These are phyloP conservation scores for Alouatta palliata DNA, from an alignment of 2,113 vertebrate genomes.

Conservation along the genomic window DNA sequence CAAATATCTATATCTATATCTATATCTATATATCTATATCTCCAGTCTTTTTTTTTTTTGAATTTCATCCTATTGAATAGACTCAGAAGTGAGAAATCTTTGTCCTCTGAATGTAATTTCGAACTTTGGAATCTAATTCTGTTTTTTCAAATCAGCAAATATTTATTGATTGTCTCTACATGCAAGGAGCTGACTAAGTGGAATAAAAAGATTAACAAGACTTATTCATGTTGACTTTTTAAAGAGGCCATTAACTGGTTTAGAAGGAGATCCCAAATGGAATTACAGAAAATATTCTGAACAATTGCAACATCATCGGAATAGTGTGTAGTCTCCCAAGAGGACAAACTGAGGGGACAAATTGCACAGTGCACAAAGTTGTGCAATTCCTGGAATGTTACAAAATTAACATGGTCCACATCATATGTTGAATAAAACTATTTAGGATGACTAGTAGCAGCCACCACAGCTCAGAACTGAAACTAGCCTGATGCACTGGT, in stretches of 20 bases:
- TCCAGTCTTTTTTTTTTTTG: neutral
- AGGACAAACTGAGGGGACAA: neutral
- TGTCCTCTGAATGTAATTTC: conserved; percentile 17
- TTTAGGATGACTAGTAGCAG: neutral
- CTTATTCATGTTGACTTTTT: neutral
- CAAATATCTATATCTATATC: neutral
- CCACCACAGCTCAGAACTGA: neutral
- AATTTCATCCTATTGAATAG: neutral
- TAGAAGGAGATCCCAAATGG: neutral
- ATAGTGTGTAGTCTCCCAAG: neutral
- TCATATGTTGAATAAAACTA: neutral
- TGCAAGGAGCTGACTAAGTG: conserved; percentile 42
- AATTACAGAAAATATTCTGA: conserved; percentile 12
- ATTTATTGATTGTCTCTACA: conserved; percentile 33
- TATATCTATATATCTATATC: neutral
- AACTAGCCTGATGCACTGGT: neutral
- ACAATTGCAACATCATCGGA: conserved; percentile 3
- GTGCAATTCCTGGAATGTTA: neutral
- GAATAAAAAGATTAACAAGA: conserved; percentile 41
- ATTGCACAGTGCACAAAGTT: neutral
- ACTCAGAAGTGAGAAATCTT: conserved; percentile 26
- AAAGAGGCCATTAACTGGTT: conserved; percentile 14
- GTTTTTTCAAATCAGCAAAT: conserved; percentile 32
- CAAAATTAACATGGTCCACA: neutral
- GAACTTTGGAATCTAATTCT: conserved; percentile 43